A percentile compares a stretch with the other conserved stretches of the same genome.
Evolutionary conservation across 1,140 invertebrate species (phyloP).

Genomic region (Ctenoplectra terminalis): DNA sequence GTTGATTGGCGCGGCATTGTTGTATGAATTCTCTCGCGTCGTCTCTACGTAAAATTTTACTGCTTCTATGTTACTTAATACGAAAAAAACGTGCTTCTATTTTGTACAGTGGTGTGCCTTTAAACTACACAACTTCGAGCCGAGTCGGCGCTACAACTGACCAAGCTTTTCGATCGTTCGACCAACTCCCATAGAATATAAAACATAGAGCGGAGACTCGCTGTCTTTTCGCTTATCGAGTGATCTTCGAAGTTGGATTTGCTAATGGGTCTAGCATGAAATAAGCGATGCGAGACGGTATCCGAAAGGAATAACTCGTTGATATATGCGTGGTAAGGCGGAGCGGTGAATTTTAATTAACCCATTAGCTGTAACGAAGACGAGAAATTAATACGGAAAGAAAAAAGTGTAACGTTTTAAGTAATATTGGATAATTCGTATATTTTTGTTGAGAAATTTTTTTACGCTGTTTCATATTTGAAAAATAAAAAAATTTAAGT

Average conservation of each 20-base stretch:
- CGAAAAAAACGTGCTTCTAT: constrained; percentile 80
- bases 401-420: neutral
- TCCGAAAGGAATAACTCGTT: neutral
- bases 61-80: constrained; percentile 60
- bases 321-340: neutral
- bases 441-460: neutral
- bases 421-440: neutral
- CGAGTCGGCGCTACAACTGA: constrained; percentile 82
- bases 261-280: constrained; percentile 12
- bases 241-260: constrained; percentile 26
- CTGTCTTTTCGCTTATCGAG: constrained; percentile 16
- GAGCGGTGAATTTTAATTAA: constrained; percentile 1
- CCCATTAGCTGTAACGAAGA: neutral
- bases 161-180: constrained; percentile 79
- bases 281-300: neutral
- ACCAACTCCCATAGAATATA: constrained; percentile 59
- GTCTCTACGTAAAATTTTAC: constrained; percentile 53
- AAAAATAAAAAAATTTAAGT: neutral
- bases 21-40: constrained; percentile 13
- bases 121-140: constrained; percentile 82
- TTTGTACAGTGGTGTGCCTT: constrained; percentile 81
- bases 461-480: neutral
- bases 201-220: constrained; percentile 42
- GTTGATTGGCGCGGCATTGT: constrained; percentile 74
- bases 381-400: neutral